Base-by-base conservation (phyloP, 2,797 vertebrate genomes). In the Phalanger gymnotis region DNA sequence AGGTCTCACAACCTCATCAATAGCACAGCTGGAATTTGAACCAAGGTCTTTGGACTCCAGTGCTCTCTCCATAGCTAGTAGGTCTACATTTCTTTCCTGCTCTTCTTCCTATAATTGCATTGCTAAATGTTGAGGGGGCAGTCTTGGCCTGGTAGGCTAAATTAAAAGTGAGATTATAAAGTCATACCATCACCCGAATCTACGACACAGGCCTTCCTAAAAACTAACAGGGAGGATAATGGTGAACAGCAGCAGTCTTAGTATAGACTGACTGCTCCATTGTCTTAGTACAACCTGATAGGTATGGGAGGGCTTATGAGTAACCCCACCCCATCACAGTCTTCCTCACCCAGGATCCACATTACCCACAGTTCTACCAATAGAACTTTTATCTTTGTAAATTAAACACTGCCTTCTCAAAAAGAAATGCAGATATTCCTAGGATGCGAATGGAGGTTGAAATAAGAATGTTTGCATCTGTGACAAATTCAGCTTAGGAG, bases 1-100 rank as follows among this genome's bases (percentile, higher is more conserved):
- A 47, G 40, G 31, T 87, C 73, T 47, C 22, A 73, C n/a, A 47
- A 40, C 66, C n/a, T 73, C n/a, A 40, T 73, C 66, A 40, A 27
- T 25, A 27, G 9, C 22, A 87, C 19, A 87, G 22, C 9, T 87
- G 4, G 73, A 87, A 73, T n/a, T 6, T n/a, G 14, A 66, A 66
- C 1, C 34, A 14, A 27, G 7, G n/a, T 25, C 40, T 87, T 87
- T 87, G 73, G 7, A 81, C 30, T 81, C 40, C 73, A 81, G 0
- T 47, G 73, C 40, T 87, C 40, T 87, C 40, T 87, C 73, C 19
- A 25, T 9, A 87, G 3, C 22, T 87, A 40, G 13, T 58, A 22
- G 87, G 30, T 52, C 91, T 93, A 95, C 90, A 95, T 93, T 95
- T 94, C 93, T 81, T 22, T 96, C 90, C 47, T 81, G 4, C 19